Evolutionary conservation across 2,888 invertebrate genomes (phyloP).

Genomic region (Adelognathus sp.): DNA sequence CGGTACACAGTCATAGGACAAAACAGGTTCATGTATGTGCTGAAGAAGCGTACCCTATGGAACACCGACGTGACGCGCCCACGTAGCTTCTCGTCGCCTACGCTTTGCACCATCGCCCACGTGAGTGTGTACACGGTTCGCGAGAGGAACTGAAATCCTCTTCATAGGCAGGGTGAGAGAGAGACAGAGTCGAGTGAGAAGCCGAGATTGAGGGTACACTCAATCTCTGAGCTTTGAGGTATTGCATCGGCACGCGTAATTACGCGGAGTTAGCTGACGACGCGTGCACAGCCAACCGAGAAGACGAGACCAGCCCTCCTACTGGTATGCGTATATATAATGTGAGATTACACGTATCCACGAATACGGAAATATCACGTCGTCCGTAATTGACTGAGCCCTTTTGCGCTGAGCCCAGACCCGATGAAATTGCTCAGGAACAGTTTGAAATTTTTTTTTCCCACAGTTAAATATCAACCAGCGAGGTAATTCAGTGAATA

Average conservation of each 20-base stretch:
- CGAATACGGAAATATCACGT: conserved; percentile 2
- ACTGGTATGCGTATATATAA: conserved; percentile 4
- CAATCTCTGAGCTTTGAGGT: conserved; percentile 44
- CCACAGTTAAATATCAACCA: background rate
- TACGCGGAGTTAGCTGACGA: conserved; percentile 41
- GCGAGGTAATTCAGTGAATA: background rate
- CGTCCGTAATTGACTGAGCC: conserved; percentile 31
- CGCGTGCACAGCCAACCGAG: conserved; percentile 34
- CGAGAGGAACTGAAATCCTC: conserved; percentile 17
- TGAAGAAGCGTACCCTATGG: conserved; percentile 23
- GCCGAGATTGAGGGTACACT: conserved; percentile 47
- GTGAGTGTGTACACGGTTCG: background rate
- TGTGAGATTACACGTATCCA: background rate
- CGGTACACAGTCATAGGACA: background rate
- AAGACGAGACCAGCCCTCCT: conserved; percentile 6
- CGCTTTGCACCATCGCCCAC: conserved; percentile 49
- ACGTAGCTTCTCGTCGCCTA: conserved; percentile 43
- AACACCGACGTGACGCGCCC: conserved; percentile 39
- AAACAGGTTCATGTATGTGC: background rate
- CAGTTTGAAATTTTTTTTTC: too few species aligned
- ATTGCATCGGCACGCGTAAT: conserved; percentile 52
- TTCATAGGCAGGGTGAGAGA: background rate
- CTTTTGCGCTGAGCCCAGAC: background rate
- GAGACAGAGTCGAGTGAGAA: conserved; percentile 46
- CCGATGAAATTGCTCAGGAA: conserved; percentile 10